Conservation (phyloP, 2,888 invertebrate genomes). For the Timema podura region DNA sequence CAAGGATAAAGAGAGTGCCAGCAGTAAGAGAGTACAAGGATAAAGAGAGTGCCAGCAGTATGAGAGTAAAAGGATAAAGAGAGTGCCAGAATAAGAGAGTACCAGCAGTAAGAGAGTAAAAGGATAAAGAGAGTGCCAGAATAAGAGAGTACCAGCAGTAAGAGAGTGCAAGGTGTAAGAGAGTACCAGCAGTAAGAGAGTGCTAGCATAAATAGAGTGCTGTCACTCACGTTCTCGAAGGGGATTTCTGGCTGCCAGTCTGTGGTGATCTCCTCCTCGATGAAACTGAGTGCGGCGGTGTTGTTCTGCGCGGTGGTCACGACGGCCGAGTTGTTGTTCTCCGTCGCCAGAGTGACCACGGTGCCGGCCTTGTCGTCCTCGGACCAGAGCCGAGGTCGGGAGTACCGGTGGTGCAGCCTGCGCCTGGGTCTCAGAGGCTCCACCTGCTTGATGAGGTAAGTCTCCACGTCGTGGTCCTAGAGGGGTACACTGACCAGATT, state of each 20-base stretch:
- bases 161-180: too few relatives aligned
- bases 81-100: too few relatives aligned
- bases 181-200: too few relatives aligned
- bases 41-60: conserved; percentile 12
- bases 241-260: conserved; percentile 92
- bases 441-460: conserved; percentile 79
- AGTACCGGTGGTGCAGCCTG: conserved; percentile 34
- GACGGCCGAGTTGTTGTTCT: conserved; percentile 32
- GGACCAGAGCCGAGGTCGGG: conserved; percentile 42
- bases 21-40: background rate
- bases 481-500: background rate
- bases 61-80: too few relatives aligned
- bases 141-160: too few relatives aligned
- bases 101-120: too few relatives aligned
- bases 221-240: conserved; percentile 71
- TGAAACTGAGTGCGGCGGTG: conserved; percentile 50
- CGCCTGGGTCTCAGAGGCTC: conserved; percentile 58
- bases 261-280: conserved; percentile 72
- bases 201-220: background rate
- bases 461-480: conserved; percentile 74
- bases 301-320: conserved; percentile 36
- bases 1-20: too few relatives aligned
- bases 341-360: conserved; percentile 39
- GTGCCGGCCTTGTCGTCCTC: conserved; percentile 39
- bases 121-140: too few relatives aligned